Evolutionary conservation across 2,797 vertebrate species (phyloP), one percentile per base, ranked within the genome.

Genomic region (Diplodus puntazzo): DNA sequence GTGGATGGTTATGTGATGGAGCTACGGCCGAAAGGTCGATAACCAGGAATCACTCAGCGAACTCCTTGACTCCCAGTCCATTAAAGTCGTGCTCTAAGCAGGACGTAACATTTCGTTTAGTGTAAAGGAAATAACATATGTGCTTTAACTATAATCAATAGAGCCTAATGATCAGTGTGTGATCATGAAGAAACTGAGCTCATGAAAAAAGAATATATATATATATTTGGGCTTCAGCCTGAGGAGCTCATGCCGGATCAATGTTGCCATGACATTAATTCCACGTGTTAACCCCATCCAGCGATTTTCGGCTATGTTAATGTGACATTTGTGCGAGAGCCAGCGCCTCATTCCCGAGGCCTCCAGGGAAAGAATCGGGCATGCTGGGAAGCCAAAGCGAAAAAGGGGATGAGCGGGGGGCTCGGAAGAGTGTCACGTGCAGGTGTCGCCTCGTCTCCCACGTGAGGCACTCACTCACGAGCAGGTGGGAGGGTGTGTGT

Each of bases 301-400:
- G 63, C 55, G 79, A 85, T 85, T 80, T 3, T 34, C 34, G 11
- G 62, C 73, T 81, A 92, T 89, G 81, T 82, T 91, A 90, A 89
- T 92, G 88, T 90, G 88, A 86, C 89, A 89, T 93, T 92, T 93
- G 69, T 70, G 76, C 18, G 14, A 82, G 52, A 77, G 76, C 21
- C 71, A 18, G 42, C 4, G 8, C 53, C 82, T 82, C 69, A 34
- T 77, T 75, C 75, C 68, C n/a, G 6, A 1, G 4, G 81, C 69
- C 84, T 70, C 72, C 69, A 14, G 83, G 82, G 75, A 88, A 17
- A 1, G 30, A 69, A 76, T 61, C 63, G 16, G 79, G 70, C 85
- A 84, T 86, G 84, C 65, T 69, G 83, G 78, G 77, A 89, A 89
- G 88, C 75, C 82, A 81, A 83, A 83, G 59, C 1, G 39, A 61